Percentiles rank a stretch among this genome's conserved stretches.
phyloP scores from a whole-genome alignment of 2,113 vertebrate species.

The Entomyzon cyanotis region DNA sequence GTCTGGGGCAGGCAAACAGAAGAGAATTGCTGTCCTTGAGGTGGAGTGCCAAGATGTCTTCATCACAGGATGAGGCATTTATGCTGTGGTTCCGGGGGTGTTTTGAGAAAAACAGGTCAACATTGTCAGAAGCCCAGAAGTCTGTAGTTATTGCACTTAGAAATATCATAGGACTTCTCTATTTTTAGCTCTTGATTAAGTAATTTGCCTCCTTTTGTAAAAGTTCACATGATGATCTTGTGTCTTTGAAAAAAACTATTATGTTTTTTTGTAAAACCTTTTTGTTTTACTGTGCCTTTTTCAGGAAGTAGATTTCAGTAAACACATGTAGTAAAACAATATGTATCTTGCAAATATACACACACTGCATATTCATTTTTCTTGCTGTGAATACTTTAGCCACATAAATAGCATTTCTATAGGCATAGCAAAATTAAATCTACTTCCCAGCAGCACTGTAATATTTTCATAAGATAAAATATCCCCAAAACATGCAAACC shows the following conservation, averaged over 20 bases:
- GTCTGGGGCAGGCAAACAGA: background rate
- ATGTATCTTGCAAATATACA: background rate
- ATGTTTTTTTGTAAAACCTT: background rate
- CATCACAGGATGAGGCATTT: background rate
- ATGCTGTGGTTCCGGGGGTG: background rate
- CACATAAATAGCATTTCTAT: background rate
- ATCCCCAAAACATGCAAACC: background rate
- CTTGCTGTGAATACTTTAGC: background rate
- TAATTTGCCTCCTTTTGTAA: slow-evolving; percentile 30
- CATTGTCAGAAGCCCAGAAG: background rate
- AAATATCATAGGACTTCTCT: background rate
- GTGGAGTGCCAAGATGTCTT: background rate
- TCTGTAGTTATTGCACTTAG: background rate
- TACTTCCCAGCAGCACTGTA: background rate
- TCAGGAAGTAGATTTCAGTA: background rate
- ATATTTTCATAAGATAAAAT: background rate
- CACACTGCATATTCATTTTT: background rate
- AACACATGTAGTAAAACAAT: background rate
- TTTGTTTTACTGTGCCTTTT: background rate
- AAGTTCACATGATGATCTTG: slow-evolving; percentile 42
- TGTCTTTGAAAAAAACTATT: slow-evolving; percentile 17
- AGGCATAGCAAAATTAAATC: background rate
- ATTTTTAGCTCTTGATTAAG: slow-evolving; percentile 52
- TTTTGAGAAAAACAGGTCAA: slow-evolving; percentile 40
- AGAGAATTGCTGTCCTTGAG: background rate